phyloP scores from a whole-genome alignment of 2,888 invertebrate species.

The Hermaeophaga mercurialis region DNA sequence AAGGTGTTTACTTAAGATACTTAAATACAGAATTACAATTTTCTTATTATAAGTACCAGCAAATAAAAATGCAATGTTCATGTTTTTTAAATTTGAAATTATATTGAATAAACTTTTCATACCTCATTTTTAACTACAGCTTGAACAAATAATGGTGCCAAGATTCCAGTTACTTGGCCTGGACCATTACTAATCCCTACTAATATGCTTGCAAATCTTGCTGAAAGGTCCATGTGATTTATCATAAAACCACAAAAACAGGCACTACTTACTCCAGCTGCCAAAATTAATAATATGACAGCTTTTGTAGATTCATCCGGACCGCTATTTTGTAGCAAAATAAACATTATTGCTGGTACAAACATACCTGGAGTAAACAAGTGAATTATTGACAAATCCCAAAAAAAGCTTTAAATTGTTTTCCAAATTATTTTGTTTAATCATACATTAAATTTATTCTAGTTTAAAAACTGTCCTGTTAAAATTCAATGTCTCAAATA shows the following conservation, averaged over 20 bases:
- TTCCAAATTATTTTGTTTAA: too few species aligned
- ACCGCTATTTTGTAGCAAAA: constrained; percentile 63
- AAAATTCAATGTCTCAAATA: too few species aligned
- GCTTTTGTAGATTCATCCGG: constrained; percentile 61
- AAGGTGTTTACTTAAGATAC: too few species aligned
- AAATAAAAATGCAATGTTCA: too few species aligned
- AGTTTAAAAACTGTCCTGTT: too few species aligned
- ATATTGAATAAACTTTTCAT: constrained; percentile 41
- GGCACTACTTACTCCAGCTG: constrained; percentile 77
- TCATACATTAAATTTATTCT: too few species aligned
- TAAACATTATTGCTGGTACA: constrained; percentile 70
- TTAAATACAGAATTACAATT: too few species aligned
- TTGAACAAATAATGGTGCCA: constrained; percentile 77
- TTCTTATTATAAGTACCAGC: too few species aligned
- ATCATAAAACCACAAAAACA: constrained; percentile 76
- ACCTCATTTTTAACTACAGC: constrained; percentile 73
- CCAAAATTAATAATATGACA: constrained; percentile 68
- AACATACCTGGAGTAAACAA: constrained; percentile 51
- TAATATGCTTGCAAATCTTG: constrained; percentile 80
- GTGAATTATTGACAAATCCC: not conserved
- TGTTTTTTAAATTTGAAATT: too few species aligned
- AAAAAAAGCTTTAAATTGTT: too few species aligned
- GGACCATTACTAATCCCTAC: constrained; percentile 85
- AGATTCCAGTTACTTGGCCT: constrained; percentile 77
- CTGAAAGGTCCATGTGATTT: constrained; percentile 84